These are phyloP conservation scores for Eueides isabella DNA, from an alignment of 1,140 invertebrate species.

Conservation along the genomic window DNA sequence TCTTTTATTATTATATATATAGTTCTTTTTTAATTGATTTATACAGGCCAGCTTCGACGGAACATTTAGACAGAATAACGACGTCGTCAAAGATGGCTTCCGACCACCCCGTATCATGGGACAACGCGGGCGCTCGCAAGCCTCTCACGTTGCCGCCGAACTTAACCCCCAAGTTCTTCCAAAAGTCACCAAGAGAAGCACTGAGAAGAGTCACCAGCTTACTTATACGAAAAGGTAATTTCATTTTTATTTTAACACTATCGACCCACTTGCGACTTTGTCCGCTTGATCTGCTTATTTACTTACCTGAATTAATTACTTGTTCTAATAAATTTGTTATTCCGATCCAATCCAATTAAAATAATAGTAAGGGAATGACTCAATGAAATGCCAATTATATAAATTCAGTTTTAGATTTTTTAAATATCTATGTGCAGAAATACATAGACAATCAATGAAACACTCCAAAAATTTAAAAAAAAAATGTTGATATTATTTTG, in stretches of 20 bases:
- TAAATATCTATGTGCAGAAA: too few relatives aligned
- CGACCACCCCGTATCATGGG: constrained; percentile 81
- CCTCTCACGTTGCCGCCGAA: constrained; percentile 92
- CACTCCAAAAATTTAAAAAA: too few relatives aligned
- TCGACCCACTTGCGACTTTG: too few relatives aligned
- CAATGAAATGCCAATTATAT: too few relatives aligned
- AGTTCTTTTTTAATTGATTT: not conserved
- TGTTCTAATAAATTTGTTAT: too few relatives aligned
- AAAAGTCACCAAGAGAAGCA: constrained; percentile 92
- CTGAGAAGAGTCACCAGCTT: constrained; percentile 92
- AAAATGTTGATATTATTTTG: too few relatives aligned
- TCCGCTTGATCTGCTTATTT: too few relatives aligned
- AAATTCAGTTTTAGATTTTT: too few relatives aligned
- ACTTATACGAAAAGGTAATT: constrained; percentile 91
- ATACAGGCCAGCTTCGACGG: constrained; percentile 89
- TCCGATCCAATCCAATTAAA: too few relatives aligned
- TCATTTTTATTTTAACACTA: not conserved
- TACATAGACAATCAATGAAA: too few relatives aligned
- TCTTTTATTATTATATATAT: not conserved
- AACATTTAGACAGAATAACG: constrained; percentile 89
- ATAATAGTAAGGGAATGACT: too few relatives aligned
- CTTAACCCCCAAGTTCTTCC: constrained; percentile 92
- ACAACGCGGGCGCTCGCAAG: constrained; percentile 84
- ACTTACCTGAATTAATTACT: too few relatives aligned
- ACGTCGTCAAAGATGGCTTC: constrained; percentile 75